Percentiles rank a stretch among this genome's conserved stretches.
Conservation (phyloP, 2,113 vertebrate species). For the Taxidea taxus region DNA sequence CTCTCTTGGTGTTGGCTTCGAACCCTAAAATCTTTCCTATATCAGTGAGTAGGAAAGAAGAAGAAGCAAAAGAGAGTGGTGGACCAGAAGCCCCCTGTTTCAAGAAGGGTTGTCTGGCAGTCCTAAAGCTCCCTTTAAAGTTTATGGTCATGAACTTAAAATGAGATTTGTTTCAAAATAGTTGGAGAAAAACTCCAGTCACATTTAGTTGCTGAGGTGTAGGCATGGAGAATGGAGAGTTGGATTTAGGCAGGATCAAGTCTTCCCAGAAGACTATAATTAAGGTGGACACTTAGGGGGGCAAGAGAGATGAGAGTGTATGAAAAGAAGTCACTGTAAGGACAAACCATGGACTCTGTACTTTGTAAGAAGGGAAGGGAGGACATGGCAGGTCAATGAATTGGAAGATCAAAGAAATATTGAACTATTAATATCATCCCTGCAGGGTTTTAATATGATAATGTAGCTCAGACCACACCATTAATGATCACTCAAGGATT, state of each 20-base stretch:
- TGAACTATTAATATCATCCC: not conserved
- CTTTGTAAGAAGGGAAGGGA: not conserved
- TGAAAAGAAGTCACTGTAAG: not conserved
- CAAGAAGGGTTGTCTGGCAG: not conserved
- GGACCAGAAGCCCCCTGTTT: not conserved
- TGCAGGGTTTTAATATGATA: not conserved
- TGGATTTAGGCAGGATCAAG: not conserved
- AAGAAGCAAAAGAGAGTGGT: not conserved
- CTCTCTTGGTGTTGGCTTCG: not conserved
- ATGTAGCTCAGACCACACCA: not conserved
- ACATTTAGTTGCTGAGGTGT: not conserved
- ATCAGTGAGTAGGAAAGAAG: not conserved
- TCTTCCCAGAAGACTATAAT: not conserved
- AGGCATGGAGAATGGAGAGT: not conserved
- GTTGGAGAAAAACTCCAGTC: not conserved
- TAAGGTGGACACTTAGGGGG: rapidly evolving
- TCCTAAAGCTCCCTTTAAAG: rapidly evolving
- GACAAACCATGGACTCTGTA: not conserved
- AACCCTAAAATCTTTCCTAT: not conserved
- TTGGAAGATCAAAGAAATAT: not conserved
- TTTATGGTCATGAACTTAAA: not conserved
- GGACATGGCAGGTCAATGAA: not conserved
- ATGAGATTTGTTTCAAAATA: not conserved
- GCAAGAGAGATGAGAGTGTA: not conserved
- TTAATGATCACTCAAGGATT: not conserved